Conservation (phyloP, 2,888 invertebrate species). For the Panopea generosa region DNA sequence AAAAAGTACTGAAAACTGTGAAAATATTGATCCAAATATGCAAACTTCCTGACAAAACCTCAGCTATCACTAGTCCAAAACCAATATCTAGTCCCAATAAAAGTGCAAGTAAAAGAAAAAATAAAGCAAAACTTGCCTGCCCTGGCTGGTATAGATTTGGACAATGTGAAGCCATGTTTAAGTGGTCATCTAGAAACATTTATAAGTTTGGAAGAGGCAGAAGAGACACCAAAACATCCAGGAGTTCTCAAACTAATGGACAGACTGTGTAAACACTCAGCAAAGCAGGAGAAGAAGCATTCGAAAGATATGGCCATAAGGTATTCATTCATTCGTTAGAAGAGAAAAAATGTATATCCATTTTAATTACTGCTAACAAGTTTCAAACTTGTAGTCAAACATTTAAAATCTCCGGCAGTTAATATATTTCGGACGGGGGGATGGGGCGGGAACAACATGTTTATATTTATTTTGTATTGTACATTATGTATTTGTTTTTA, state of each 20-base stretch:
- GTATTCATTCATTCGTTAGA: no score
- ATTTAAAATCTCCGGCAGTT: no score
- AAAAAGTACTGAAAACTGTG: constrained; percentile 10
- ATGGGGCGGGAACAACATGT: no score
- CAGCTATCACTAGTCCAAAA: constrained; percentile 11
- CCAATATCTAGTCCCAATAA: constrained; percentile 33
- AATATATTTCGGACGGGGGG: no score
- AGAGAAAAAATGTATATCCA: background rate
- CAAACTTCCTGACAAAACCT: constrained; percentile 2
- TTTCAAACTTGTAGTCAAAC: no score
- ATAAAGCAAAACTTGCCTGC: constrained; percentile 37
- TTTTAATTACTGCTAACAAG: no score
- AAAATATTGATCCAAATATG: constrained; percentile 38
- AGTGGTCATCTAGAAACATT: constrained; percentile 87
- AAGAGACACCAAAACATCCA: constrained; percentile 60
- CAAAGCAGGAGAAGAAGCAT: constrained; percentile 74
- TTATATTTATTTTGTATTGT: no score
- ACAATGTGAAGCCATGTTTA: constrained; percentile 86
- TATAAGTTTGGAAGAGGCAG: constrained; percentile 88
- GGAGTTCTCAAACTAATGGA: constrained; percentile 90
- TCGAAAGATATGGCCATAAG: constrained; percentile 86
- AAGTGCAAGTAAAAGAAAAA: constrained; percentile 34
- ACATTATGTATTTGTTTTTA: no score
- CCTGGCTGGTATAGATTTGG: constrained; percentile 59
- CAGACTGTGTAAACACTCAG: constrained; percentile 90